Conservation (phyloP, 2,797 vertebrate genomes). For the Chromis chromis region DNA sequence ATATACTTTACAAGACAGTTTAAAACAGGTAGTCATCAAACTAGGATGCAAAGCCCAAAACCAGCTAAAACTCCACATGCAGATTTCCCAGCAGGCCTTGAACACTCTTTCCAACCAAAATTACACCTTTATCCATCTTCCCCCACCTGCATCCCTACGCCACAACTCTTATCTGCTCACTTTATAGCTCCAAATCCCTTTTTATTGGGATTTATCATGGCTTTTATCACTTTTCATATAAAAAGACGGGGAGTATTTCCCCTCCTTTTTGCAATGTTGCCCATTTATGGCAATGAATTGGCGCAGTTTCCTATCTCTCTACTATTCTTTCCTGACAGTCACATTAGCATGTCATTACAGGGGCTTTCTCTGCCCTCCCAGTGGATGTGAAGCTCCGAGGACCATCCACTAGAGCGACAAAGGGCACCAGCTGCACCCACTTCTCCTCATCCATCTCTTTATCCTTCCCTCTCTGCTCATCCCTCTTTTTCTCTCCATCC, state of each 20-base stretch:
- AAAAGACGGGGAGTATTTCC: conserved; percentile 73
- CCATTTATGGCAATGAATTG: conserved; percentile 83
- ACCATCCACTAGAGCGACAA: conserved; percentile 80
- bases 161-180: conserved; percentile 65
- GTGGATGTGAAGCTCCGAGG: conserved; percentile 76
- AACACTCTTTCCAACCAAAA: conserved; percentile 62
- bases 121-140: conserved; percentile 73
- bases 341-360: conserved; percentile 87
- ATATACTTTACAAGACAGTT: conserved; percentile 28
- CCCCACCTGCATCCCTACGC: conserved; percentile 64
- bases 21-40: conserved; percentile 50
- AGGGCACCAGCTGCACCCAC: conserved; percentile 87
- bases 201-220: conserved; percentile 84
- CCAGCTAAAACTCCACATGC: conserved; percentile 38
- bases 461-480: conserved; percentile 49
- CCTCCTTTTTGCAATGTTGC: conserved; percentile 72
- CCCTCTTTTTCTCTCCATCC: conserved; percentile 55
- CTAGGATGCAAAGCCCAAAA: conserved; percentile 54
- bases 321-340: conserved; percentile 85
- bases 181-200: conserved; percentile 78
- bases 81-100: conserved; percentile 77
- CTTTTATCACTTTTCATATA: conserved; percentile 85
- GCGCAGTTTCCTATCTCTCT: conserved; percentile 85
- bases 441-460: conserved; percentile 76
- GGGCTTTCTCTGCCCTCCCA: conserved; percentile 74